Conservation (phyloP, 2,888 invertebrate species). For the Arctia plantaginis region DNA sequence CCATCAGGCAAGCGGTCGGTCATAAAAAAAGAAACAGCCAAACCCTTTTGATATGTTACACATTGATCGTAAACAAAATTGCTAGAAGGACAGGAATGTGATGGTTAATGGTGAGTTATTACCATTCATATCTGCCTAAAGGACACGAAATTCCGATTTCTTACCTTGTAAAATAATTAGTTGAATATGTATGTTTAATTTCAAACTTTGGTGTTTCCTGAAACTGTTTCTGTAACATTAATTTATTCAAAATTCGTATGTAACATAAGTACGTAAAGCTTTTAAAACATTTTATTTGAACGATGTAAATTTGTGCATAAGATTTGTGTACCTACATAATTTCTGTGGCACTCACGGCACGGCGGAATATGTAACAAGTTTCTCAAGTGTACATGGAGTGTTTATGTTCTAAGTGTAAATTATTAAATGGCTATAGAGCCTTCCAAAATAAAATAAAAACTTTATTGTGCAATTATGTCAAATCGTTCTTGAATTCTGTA, state of each 20-base stretch:
- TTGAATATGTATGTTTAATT: not conserved
- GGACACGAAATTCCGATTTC: no score
- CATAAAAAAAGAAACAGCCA: not conserved
- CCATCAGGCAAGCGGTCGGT: not conserved
- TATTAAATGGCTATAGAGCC: not conserved
- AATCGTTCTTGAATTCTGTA: not conserved
- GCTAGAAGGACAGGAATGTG: not conserved
- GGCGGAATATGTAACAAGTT: slow-evolving; percentile 9
- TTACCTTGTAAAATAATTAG: not conserved
- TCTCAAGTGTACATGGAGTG: not conserved
- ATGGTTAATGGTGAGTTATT: not conserved
- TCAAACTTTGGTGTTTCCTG: not conserved
- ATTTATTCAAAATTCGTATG: not conserved
- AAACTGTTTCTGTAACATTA: not conserved
- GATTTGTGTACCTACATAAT: slow-evolving; percentile 5
- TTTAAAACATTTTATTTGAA: not conserved
- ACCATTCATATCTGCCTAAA: not conserved
- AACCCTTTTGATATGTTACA: not conserved
- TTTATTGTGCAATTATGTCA: not conserved
- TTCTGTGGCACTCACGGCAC: not conserved
- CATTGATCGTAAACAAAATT: not conserved
- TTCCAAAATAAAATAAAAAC: not conserved
- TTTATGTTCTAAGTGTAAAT: not conserved
- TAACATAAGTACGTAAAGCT: not conserved
- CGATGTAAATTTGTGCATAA: not conserved